phyloP scores from a whole-genome alignment of 2,888 invertebrate species.

The Eretmocerus hayati region DNA sequence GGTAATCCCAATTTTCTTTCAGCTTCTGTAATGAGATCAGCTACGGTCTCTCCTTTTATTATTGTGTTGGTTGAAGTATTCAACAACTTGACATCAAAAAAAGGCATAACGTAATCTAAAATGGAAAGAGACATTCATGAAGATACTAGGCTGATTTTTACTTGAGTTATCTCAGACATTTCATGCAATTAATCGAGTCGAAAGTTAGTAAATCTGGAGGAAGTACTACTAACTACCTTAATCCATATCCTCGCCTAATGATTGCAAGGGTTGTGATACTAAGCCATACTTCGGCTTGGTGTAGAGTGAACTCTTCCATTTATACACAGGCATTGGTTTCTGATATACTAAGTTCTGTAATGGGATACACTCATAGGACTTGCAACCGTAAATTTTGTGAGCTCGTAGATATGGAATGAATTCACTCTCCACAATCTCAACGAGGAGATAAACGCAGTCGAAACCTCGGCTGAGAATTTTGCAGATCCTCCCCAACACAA shows the following conservation, averaged over 20 bases:
- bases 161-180: no score
- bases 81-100: background rate
- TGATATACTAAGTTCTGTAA: slow-evolving; percentile 11
- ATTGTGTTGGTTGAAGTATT: background rate
- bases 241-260: no score
- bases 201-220: no score
- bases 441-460: slow-evolving; percentile 9
- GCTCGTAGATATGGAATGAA: slow-evolving; percentile 14
- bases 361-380: slow-evolving; percentile 14
- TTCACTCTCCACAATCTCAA: slow-evolving; percentile 15
- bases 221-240: no score
- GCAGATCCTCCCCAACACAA: slow-evolving; percentile 18
- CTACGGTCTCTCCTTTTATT: background rate
- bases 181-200: no score
- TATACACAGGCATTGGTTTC: slow-evolving; percentile 21
- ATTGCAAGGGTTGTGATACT: slow-evolving; percentile 5
- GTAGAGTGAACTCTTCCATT: slow-evolving; percentile 11
- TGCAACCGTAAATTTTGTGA: slow-evolving; percentile 10
- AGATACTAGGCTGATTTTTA: no score
- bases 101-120: slow-evolving; percentile 2
- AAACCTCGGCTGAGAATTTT: slow-evolving; percentile 5
- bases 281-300: slow-evolving; percentile 20
- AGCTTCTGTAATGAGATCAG: background rate
- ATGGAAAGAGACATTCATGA: background rate
- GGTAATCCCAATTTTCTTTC: background rate